These are phyloP conservation scores for Bryconaethiops microstoma DNA, from an alignment of 2,797 vertebrate species.

Conservation along the genomic window DNA sequence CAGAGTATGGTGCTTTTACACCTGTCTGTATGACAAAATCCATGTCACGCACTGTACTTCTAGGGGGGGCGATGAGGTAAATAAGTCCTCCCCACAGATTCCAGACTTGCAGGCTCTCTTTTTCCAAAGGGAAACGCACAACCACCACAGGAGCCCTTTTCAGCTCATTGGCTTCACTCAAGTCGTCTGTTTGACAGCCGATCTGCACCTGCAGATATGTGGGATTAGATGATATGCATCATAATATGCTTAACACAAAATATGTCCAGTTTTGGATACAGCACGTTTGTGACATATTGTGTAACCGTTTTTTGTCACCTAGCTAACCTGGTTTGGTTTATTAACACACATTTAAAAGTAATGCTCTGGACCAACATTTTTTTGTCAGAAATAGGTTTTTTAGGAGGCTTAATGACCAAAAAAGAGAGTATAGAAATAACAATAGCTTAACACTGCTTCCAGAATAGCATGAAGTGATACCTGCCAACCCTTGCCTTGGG, in stretches of 20 bases:
- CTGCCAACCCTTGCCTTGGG: constrained; percentile 78
- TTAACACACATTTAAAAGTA: neutral
- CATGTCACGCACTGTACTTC: constrained; percentile 67
- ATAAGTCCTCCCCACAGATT: constrained; percentile 90
- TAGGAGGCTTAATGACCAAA: too few relatives aligned
- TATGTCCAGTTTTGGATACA: neutral
- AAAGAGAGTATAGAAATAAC: too few relatives aligned
- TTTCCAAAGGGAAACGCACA: constrained; percentile 71
- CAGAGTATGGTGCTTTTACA: constrained; percentile 83
- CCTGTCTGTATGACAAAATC: constrained; percentile 76
- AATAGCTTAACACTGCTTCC: neutral
- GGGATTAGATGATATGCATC: neutral
- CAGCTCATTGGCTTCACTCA: constrained; percentile 66
- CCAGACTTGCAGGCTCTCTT: constrained; percentile 76
- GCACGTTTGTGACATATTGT: neutral
- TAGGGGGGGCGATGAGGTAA: constrained; percentile 81
- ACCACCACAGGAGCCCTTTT: constrained; percentile 79
- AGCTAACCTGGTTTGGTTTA: too few relatives aligned
- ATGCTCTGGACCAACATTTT: neutral
- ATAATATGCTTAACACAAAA: neutral
- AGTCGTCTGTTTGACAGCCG: constrained; percentile 84
- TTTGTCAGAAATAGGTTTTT: too few relatives aligned
- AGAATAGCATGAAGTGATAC: constrained; percentile 58
- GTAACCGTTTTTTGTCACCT: too few relatives aligned
- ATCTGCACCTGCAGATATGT: constrained; percentile 80